These are phyloP conservation scores for Pungitius pungitius DNA, from an alignment of 2,113 vertebrate genomes.

Conservation along the genomic window DNA sequence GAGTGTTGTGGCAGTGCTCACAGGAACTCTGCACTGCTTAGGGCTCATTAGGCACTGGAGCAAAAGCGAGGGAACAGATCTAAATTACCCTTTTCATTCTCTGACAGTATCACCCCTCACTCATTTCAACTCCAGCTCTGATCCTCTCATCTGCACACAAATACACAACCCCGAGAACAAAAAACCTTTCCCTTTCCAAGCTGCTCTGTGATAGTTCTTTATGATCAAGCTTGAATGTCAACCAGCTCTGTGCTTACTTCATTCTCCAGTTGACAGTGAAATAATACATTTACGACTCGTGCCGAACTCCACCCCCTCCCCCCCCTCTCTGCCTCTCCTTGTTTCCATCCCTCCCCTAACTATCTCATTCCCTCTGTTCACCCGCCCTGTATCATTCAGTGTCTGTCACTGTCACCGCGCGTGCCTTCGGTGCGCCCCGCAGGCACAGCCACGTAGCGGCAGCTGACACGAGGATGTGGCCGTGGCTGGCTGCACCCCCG, in stretches of 20 bases:
- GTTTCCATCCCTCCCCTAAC: constrained; percentile 27
- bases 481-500: constrained; percentile 75
- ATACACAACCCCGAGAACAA: background rate
- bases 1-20: constrained; percentile 60
- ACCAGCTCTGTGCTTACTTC: constrained; percentile 74
- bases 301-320: constrained; percentile 48
- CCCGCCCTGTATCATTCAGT: constrained; percentile 63
- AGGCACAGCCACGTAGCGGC: constrained; percentile 72
- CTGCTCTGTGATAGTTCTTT: constrained; percentile 64
- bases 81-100: constrained; percentile 76
- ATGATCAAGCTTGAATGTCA: constrained; percentile 73
- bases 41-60: constrained; percentile 75
- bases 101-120: constrained; percentile 67
- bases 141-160: constrained; percentile 68
- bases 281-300: constrained; percentile 74
- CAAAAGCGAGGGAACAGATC: constrained; percentile 72
- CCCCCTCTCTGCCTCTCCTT: constrained; percentile 20
- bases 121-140: constrained; percentile 60
- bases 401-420: constrained; percentile 68
- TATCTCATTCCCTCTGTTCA: constrained; percentile 63
- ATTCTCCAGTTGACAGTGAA: constrained; percentile 74
- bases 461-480: constrained; percentile 73
- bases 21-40: constrained; percentile 69
- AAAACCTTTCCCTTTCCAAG: constrained; percentile 31
- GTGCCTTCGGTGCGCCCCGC: constrained; percentile 69